Conservation (phyloP, 2,888 invertebrate genomes). For the Eretmocerus hayati region DNA sequence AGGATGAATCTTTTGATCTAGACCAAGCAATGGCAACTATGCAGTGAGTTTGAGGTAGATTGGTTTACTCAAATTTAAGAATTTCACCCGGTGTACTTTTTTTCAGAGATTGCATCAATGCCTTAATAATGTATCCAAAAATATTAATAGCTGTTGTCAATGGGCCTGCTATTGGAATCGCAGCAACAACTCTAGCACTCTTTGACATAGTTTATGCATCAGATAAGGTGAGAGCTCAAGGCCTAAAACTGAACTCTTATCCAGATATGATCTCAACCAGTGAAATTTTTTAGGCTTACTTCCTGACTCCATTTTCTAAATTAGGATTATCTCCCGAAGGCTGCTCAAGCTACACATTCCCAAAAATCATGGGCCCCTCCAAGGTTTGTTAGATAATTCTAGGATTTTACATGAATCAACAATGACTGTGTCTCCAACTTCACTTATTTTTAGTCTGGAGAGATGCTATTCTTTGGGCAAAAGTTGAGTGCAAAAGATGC, state of each 20-base stretch:
- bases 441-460: conserved; percentile 47
- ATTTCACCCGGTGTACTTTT: too few species aligned
- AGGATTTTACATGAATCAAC: not conserved
- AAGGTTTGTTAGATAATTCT: conserved; percentile 50
- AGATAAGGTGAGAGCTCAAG: conserved; percentile 56
- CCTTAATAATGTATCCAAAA: conserved; percentile 84
- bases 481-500: conserved; percentile 78
- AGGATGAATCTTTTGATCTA: not conserved
- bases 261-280: not conserved
- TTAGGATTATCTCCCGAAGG: conserved; percentile 85
- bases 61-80: too few species aligned
- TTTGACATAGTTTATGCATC: conserved; percentile 85
- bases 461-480: conserved; percentile 63
- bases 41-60: too few species aligned
- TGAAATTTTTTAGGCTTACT: conserved; percentile 61
- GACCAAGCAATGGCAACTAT: not conserved
- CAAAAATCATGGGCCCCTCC: conserved; percentile 73
- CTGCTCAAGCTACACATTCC: conserved; percentile 80
- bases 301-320: conserved; percentile 79
- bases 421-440: not conserved
- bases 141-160: conserved; percentile 81
- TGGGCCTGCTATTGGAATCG: conserved; percentile 91
- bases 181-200: conserved; percentile 74
- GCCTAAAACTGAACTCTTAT: not conserved
- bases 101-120: conserved; percentile 60